phyloP scores from a whole-genome alignment of 2,113 vertebrate genomes.

The Calyptommatus sinebrachiatus region DNA sequence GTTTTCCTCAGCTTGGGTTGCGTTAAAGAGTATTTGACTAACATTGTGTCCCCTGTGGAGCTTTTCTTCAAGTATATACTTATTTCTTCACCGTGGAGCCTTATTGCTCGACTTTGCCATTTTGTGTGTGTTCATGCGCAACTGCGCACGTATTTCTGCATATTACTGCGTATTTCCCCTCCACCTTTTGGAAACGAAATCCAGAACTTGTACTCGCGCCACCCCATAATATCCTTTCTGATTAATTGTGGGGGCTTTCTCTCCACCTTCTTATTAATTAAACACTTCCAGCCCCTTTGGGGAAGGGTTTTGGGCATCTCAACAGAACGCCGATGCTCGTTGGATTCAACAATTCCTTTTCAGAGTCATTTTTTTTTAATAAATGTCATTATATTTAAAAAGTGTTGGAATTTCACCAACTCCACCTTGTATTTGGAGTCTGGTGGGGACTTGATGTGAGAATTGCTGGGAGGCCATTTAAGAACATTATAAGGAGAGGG shows the following conservation, averaged over 20 bases:
- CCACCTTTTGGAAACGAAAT: constrained; percentile 65
- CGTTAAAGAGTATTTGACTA: constrained; percentile 76
- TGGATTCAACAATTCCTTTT: constrained; percentile 59
- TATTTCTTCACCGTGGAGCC: constrained; percentile 71
- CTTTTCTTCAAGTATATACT: constrained; percentile 74
- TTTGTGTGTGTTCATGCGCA: neutral
- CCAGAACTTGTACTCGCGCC: constrained; percentile 68
- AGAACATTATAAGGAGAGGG: constrained; percentile 51
- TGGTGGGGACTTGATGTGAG: constrained; percentile 70
- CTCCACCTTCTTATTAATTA: constrained; percentile 59
- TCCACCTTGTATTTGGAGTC: constrained; percentile 68
- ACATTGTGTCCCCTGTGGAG: constrained; percentile 74
- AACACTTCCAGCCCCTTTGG: constrained; percentile 62
- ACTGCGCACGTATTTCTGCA: neutral
- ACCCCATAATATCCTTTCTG: constrained; percentile 74
- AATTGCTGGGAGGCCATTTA: constrained; percentile 66
- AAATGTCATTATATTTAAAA: constrained; percentile 68
- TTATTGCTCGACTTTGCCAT: constrained; percentile 71
- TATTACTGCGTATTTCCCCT: constrained; percentile 57
- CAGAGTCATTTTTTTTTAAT: constrained; percentile 68
- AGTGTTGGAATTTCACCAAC: constrained; percentile 71
- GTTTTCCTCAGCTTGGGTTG: constrained; percentile 71
- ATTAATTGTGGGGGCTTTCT: constrained; percentile 64
- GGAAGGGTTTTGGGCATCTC: constrained; percentile 60
- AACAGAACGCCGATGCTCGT: constrained; percentile 49